Evolutionary conservation across 2,797 vertebrate genomes (phyloP).

Genomic region (Cossypha polioptera): DNA sequence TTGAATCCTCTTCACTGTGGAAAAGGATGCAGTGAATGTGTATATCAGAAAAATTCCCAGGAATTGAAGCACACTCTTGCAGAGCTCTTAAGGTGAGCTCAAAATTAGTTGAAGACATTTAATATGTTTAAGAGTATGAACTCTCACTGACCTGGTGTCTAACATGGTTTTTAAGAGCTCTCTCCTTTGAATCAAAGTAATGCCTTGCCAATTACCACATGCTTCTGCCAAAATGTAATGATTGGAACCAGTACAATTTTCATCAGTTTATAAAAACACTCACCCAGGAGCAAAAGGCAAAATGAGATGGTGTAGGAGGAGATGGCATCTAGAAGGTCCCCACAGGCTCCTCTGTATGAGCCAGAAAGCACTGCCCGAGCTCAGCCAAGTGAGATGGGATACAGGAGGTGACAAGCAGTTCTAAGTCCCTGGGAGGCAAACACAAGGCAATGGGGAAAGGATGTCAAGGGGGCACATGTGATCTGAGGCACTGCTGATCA

Average conservation of each 20-base stretch:
- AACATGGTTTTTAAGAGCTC: background rate
- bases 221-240: background rate
- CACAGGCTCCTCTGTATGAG: background rate
- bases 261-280: background rate
- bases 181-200: background rate
- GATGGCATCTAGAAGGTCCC: background rate
- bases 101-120: background rate
- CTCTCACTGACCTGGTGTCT: background rate
- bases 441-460: background rate
- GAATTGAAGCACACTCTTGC: background rate
- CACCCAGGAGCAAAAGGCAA: background rate
- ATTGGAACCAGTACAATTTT: background rate
- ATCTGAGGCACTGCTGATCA: background rate
- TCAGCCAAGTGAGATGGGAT: background rate
- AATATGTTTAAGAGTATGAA: background rate
- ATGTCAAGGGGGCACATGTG: background rate
- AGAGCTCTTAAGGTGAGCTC: background rate
- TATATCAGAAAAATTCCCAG: background rate
- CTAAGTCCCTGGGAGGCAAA: background rate
- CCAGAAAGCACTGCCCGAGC: fast-evolving
- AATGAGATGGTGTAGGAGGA: background rate
- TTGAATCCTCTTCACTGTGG: background rate
- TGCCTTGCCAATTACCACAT: background rate
- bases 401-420: background rate
- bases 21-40: background rate